Conservation (phyloP, 2,888 invertebrate species). For the Spisula subtruncata region DNA sequence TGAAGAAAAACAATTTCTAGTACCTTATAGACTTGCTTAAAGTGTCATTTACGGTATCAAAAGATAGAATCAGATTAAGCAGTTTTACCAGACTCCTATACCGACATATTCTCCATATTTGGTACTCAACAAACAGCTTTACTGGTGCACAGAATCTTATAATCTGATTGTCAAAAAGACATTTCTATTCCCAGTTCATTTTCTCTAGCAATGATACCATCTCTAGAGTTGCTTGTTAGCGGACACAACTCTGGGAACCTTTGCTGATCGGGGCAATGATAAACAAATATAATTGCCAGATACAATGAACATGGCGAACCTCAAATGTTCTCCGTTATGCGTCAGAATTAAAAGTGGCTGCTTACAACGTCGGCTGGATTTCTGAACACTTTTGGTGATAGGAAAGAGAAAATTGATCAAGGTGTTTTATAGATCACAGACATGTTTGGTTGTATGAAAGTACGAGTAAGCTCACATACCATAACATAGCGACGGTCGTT, state of each 20-base stretch:
- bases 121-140: constrained; percentile 2
- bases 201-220: constrained; percentile 44
- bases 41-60: not conserved
- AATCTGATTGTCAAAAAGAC: constrained; percentile 45
- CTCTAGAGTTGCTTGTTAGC: constrained; percentile 25
- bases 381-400: not conserved
- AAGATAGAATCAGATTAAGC: constrained; percentile 15
- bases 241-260: constrained; percentile 5
- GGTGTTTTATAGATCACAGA: not conserved
- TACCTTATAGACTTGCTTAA: not conserved
- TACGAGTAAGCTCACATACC: too few relatives aligned
- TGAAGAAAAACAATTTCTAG: not conserved
- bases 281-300: constrained; percentile 41
- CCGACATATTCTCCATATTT: constrained; percentile 18
- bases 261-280: constrained; percentile 25
- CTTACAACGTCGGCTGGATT: not conserved
- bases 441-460: not conserved
- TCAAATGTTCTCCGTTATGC: constrained; percentile 9
- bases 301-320: constrained; percentile 26
- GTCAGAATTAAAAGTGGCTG: constrained; percentile 7
- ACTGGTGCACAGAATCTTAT: constrained; percentile 13
- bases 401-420: constrained; percentile 1
- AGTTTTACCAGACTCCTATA: constrained; percentile 7
- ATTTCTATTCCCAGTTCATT: constrained; percentile 51
- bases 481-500: too few relatives aligned